phyloP scores from a whole-genome alignment of 2,888 invertebrate species.

The Eutolmus rufibarbis region DNA sequence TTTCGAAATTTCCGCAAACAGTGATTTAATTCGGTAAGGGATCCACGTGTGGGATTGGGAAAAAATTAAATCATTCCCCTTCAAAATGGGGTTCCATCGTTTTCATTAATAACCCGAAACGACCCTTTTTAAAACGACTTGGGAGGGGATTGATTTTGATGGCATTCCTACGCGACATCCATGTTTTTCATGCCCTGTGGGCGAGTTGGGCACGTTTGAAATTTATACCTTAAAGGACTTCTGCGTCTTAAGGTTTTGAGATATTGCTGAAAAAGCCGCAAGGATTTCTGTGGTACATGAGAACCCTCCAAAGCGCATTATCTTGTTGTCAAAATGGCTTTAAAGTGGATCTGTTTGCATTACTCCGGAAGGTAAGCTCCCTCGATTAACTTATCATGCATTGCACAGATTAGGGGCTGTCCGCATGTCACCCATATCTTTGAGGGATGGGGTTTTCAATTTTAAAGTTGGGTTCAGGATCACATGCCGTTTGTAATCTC shows the following conservation, averaged over 20 bases:
- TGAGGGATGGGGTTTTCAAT: not conserved
- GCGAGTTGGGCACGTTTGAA: not conserved
- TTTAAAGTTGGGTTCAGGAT: not conserved
- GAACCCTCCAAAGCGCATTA: not conserved
- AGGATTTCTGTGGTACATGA: not conserved
- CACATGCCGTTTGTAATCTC: not conserved
- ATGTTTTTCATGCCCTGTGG: not conserved
- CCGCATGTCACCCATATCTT: not conserved
- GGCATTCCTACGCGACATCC: not conserved
- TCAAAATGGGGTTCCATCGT: not conserved
- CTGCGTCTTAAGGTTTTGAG: not conserved
- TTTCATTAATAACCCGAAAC: not conserved
- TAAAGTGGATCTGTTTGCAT: not conserved
- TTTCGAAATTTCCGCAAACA: not conserved
- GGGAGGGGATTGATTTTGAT: not conserved
- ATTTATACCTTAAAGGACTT: not conserved
- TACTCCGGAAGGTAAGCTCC: not conserved
- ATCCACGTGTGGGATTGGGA: not conserved
- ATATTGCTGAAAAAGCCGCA: not conserved
- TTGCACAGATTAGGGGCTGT: not conserved
- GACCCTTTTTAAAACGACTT: not conserved
- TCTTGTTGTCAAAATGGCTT: not conserved
- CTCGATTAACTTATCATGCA: not conserved
- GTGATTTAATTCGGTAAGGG: not conserved
- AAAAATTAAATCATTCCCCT: not conserved